These are phyloP conservation scores for Lasiurus borealis DNA, from an alignment of 2,113 vertebrate genomes.

Conservation along the genomic window DNA sequence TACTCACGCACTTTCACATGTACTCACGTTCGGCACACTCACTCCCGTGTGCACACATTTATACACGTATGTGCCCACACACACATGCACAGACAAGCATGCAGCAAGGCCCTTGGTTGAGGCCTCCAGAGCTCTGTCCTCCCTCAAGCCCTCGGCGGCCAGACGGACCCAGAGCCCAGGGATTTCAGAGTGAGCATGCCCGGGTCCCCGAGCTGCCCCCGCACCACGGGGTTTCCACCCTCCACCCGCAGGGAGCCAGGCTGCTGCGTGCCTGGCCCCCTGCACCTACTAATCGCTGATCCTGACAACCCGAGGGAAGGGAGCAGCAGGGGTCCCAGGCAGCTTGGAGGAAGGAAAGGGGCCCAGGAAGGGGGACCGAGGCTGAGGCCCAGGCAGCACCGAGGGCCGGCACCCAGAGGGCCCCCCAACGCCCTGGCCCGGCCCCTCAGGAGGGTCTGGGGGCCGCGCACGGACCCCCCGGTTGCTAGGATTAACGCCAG, in stretches of 20 bases:
- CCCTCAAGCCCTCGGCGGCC: neutral
- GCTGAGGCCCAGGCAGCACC: accelerated
- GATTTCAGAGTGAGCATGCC: neutral
- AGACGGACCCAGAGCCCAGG: neutral
- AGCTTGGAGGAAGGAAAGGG: neutral
- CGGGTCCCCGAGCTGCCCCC: neutral
- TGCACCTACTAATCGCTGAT: slow-evolving; percentile 46
- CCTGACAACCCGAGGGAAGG: slow-evolving; percentile 14
- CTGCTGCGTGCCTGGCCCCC: accelerated
- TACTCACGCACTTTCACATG: no score
- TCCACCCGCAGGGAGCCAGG: neutral
- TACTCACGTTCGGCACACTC: no score
- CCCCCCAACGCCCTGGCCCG: accelerated
- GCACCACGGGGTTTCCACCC: neutral
- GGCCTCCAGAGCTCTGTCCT: neutral
- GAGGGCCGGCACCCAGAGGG: accelerated
- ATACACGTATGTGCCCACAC: accelerated
- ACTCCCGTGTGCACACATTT: neutral
- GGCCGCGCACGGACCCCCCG: neutral
- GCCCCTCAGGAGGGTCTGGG: neutral
- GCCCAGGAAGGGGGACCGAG: neutral
- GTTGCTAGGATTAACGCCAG: slow-evolving; percentile 78
- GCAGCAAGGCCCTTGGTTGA: neutral
- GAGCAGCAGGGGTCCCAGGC: neutral
- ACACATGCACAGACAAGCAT: accelerated